Percentiles rank a stretch among this genome's conserved stretches.
These are phyloP conservation scores for Pongo pygmaeus DNA, from an alignment of 2,113 vertebrate species.

Conservation along the genomic window DNA sequence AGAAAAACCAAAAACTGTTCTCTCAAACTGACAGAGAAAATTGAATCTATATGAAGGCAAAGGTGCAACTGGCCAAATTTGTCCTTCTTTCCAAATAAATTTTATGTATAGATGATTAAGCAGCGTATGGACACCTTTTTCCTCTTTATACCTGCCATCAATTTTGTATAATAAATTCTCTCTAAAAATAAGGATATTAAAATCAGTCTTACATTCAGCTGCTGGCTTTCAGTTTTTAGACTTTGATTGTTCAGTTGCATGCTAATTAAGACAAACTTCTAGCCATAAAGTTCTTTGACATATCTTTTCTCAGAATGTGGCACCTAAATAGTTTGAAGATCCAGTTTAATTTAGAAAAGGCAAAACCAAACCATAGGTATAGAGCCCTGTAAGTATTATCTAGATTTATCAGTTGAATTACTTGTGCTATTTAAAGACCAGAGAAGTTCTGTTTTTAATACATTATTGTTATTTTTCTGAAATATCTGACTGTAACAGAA, in stretches of 20 bases:
- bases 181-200: slow-evolving; percentile 38
- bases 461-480: not conserved
- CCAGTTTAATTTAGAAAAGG: slow-evolving; percentile 26
- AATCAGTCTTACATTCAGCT: not conserved
- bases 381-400: not conserved
- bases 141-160: not conserved
- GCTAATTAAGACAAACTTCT: slow-evolving; percentile 36
- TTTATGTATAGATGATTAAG: not conserved
- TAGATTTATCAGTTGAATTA: slow-evolving; percentile 2
- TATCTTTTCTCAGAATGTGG: not conserved
- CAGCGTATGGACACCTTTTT: not conserved
- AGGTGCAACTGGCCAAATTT: not conserved
- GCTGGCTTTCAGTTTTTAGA: slow-evolving; percentile 14
- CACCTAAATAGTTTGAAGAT: not conserved
- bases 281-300: not conserved
- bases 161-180: not conserved
- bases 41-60: not conserved
- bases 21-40: slow-evolving; percentile 10
- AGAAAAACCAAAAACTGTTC: not conserved
- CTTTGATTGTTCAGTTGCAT: not conserved
- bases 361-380: slow-evolving; percentile 31
- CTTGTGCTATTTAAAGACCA: slow-evolving; percentile 22
- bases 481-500: not conserved
- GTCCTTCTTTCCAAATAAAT: not conserved
- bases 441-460: not conserved